Base-by-base conservation (phyloP, 1,140 invertebrate genomes). In the Drosophila novamexicana region DNA sequence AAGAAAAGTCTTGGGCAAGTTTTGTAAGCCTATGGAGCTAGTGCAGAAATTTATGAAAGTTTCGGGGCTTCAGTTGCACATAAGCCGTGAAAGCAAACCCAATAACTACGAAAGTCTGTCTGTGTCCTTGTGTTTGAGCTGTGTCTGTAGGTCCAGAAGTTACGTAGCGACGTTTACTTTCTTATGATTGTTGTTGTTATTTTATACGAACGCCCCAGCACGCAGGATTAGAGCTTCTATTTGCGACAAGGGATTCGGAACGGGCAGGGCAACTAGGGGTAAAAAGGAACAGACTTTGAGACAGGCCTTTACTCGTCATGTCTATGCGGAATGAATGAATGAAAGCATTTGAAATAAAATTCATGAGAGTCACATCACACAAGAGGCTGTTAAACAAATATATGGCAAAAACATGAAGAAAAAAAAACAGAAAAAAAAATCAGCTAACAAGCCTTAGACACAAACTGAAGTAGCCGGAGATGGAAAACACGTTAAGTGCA, bases 401-500 rank as follows among this genome's bases (percentile, higher is more conserved):
- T 79, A 62, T 73, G 54, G 40, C 61, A 68, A 5, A 79, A 78
- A 34, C 12, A 50, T 39, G 10, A 22, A 12, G n/a, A 8, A 16
- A 50, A 39, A 53, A 40, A 53, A n/a, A 67, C 47, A 16, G 1
- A 44, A 40, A 49, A 49, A 29, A 22, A 49, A 10, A 10, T 18
- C 61, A 39, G 53, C 52, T 56, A 53, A 86, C 82, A 81, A 86
- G 68, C 80, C 70, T 56, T 53, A 53, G 53, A 71, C 53, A 75
- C 52, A 45, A 14, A 44, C 50, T 68, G 32, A 73, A 82, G 83
- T 75, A 80, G 77, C 73, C 79, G 42, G 39, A 58, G 39, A 82
- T 61, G 36, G 69, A 75, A 75, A 81, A 89, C 84, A 80, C 84
- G 84, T 90, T 89, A 90, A 90, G 84, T 89, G 84, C 83, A 84